phyloP scores from a whole-genome alignment of 1,140 invertebrate genomes.

The Chelonus insularis region DNA sequence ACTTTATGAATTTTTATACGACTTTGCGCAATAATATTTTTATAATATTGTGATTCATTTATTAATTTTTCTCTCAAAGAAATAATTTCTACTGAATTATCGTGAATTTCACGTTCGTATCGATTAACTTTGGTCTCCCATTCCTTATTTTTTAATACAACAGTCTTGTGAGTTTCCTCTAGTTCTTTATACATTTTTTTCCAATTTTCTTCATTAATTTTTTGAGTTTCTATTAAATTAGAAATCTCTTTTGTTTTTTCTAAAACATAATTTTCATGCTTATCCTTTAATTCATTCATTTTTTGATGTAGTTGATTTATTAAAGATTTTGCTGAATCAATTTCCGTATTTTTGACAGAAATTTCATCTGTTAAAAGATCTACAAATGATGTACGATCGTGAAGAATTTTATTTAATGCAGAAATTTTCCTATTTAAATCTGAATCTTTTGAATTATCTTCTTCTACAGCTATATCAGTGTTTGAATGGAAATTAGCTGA shows the following conservation, averaged over 20 bases:
- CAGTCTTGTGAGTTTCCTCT: conserved; percentile 35
- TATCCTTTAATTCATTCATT: conserved; percentile 30
- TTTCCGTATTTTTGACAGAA: conserved; percentile 32
- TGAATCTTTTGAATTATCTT: background rate
- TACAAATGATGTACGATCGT: conserved; percentile 41
- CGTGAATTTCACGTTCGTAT: conserved; percentile 42
- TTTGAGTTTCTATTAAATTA: conserved; percentile 31
- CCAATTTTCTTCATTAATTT: conserved; percentile 35
- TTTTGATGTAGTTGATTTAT: conserved; percentile 35
- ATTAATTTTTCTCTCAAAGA: conserved; percentile 40
- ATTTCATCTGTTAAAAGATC: conserved; percentile 42
- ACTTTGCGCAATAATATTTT: conserved; percentile 41
- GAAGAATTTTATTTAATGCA: conserved; percentile 43
- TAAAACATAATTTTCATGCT: conserved; percentile 29
- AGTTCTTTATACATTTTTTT: conserved; percentile 36
- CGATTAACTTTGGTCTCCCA: conserved; percentile 34
- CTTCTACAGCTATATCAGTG: background rate
- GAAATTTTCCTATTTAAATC: conserved; percentile 35
- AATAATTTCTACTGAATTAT: conserved; percentile 34
- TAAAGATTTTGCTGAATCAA: conserved; percentile 26
- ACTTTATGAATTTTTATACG: conserved; percentile 42
- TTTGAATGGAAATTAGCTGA: background rate
- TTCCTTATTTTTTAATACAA: conserved; percentile 37
- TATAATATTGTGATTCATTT: conserved; percentile 37
- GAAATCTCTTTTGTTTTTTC: conserved; percentile 35